phyloP scores from a whole-genome alignment of 1,140 invertebrate species.

The Rhizoglyphus robini region DNA sequence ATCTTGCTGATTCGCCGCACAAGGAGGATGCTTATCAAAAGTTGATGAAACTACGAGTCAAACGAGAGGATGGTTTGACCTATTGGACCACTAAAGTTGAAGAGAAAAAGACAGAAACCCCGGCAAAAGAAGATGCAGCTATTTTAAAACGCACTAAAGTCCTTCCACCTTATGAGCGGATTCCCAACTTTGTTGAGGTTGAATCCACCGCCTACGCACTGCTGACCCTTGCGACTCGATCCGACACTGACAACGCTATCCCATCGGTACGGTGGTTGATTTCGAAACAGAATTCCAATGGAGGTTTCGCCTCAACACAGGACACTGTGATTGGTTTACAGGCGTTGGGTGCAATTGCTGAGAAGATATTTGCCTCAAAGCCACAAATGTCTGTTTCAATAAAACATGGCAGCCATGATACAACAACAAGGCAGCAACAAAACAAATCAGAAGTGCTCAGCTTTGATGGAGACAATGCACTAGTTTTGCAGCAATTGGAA shows the following conservation, averaged over 20 bases:
- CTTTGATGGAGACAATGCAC: conserved; percentile 48
- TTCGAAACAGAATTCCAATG: no score
- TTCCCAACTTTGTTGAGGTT: conserved; percentile 58
- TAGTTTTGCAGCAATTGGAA: conserved; percentile 56
- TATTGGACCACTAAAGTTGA: conserved; percentile 17
- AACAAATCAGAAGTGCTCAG: conserved; percentile 7
- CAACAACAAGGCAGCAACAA: no score
- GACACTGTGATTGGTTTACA: no score
- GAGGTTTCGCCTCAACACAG: no score
- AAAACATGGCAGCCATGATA: conserved; percentile 39
- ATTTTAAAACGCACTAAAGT: neutral
- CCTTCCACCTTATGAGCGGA: conserved; percentile 50
- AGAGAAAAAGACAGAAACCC: no score
- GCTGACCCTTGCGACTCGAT: conserved; percentile 31
- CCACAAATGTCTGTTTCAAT: conserved; percentile 37
- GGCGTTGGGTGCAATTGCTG: no score
- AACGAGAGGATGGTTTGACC: conserved; percentile 33
- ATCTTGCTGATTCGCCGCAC: conserved; percentile 54
- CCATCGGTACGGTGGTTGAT: conserved; percentile 70
- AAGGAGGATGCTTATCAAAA: conserved; percentile 49
- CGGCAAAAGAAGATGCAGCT: neutral
- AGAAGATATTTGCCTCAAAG: no score
- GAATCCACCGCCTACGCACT: no score
- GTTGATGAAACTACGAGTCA: conserved; percentile 50
- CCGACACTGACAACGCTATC: conserved; percentile 51